A percentile compares a stretch with the other conserved stretches of the same genome.
These are phyloP conservation scores for Sterna hirundo DNA, from an alignment of 2,113 vertebrate genomes.

Conservation along the genomic window DNA sequence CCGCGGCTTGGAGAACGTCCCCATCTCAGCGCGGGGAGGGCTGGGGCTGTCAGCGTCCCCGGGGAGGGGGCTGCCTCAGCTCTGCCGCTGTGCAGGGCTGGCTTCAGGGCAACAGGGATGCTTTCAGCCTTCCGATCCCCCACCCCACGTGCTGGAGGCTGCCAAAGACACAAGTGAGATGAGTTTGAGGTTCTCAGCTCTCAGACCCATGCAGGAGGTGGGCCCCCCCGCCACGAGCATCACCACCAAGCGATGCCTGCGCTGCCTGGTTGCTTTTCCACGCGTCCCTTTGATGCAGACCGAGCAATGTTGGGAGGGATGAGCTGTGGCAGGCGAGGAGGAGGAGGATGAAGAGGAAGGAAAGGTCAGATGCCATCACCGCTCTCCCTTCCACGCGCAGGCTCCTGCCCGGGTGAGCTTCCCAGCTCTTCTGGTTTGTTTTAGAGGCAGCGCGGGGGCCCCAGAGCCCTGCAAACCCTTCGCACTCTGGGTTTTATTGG, in stretches of 20 bases:
- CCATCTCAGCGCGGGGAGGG: not conserved
- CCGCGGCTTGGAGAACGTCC: not conserved
- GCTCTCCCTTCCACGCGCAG: accelerated
- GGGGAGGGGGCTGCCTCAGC: not conserved
- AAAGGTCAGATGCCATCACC: not conserved
- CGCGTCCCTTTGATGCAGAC: not conserved
- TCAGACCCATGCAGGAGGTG: not conserved
- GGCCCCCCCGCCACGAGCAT: not conserved
- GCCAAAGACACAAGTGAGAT: not conserved
- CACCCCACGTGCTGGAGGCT: accelerated
- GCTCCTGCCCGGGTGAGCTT: not conserved
- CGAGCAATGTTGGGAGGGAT: not conserved
- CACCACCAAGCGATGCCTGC: not conserved
- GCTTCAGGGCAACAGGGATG: not conserved
- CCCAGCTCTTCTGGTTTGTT: slow-evolving; percentile 26
- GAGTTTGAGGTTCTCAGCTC: not conserved
- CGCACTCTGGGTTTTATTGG: not conserved
- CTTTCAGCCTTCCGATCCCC: not conserved
- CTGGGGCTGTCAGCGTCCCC: not conserved
- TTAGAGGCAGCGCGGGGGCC: not conserved
- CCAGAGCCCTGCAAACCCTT: not conserved
- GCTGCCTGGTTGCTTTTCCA: not conserved
- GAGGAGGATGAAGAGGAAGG: not conserved
- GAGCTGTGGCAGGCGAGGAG: not conserved
- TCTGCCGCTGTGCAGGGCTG: not conserved